Evolutionary conservation across 2,113 vertebrate genomes (phyloP).

Genomic region (Dasyprocta punctata): DNA sequence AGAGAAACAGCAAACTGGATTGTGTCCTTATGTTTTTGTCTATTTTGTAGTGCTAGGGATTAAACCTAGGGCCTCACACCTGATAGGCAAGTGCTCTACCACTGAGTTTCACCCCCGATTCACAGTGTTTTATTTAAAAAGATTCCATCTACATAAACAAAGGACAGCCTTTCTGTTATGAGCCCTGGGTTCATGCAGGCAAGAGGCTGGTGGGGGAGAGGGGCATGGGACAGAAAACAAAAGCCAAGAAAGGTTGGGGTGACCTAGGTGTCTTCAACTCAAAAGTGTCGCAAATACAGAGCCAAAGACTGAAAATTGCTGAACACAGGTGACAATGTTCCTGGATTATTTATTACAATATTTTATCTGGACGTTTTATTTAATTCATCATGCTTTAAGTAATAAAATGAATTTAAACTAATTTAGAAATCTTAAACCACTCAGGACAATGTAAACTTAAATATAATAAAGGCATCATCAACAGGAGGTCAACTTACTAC

Average conservation of each 20-base stretch:
- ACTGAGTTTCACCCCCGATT: background rate
- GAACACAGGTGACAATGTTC: background rate
- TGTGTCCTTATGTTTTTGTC: background rate
- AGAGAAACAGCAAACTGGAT: background rate
- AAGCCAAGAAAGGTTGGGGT: background rate
- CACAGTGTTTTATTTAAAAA: background rate
- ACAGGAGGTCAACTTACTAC: background rate
- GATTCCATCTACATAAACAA: too few relatives aligned
- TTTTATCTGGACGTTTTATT: background rate
- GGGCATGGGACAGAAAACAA: background rate
- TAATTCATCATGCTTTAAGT: background rate
- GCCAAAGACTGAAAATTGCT: background rate
- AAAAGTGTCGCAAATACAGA: background rate
- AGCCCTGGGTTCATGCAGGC: background rate
- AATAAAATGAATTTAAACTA: background rate
- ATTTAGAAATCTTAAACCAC: background rate
- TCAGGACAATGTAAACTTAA: background rate
- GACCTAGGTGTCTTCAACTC: background rate
- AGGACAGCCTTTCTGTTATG: background rate
- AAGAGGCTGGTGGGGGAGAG: background rate
- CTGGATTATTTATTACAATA: background rate
- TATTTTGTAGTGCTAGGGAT: background rate
- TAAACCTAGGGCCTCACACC: background rate
- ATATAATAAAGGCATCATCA: background rate
- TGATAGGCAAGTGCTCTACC: background rate